Evolutionary conservation across 1,140 invertebrate genomes (phyloP).

Genomic region (Trinorchestia longiramus): DNA sequence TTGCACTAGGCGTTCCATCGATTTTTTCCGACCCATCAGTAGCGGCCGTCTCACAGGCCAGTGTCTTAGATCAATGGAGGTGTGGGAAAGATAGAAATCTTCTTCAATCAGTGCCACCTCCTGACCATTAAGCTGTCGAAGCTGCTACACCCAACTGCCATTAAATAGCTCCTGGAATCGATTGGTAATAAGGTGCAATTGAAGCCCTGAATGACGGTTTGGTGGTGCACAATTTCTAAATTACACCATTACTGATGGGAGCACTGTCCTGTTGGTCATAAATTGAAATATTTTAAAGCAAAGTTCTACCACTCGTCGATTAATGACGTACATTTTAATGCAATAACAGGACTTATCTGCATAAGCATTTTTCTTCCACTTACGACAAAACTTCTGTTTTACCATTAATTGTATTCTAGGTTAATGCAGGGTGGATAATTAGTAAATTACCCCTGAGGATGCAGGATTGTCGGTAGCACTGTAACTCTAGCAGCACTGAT

Average conservation of each 20-base stretch:
- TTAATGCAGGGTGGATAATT: too few relatives aligned
- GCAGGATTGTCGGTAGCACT: too few relatives aligned
- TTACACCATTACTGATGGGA: not conserved
- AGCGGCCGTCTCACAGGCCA: not conserved
- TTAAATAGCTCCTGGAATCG: not conserved
- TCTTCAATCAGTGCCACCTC: constrained; percentile 37
- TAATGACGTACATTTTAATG: not conserved
- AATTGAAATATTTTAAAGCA: not conserved
- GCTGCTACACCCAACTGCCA: constrained; percentile 24
- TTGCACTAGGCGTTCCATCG: not conserved
- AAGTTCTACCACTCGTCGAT: not conserved
- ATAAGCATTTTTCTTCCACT: not conserved
- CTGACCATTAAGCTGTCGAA: constrained; percentile 27
- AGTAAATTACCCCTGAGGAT: too few relatives aligned
- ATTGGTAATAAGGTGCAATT: constrained; percentile 11
- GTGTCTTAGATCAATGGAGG: constrained; percentile 31
- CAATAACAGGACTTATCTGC: not conserved
- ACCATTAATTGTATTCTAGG: too few relatives aligned
- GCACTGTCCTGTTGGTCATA: not conserved
- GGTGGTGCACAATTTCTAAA: not conserved
- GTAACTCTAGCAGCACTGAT: too few relatives aligned
- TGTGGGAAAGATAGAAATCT: constrained; percentile 36
- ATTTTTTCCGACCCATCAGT: not conserved
- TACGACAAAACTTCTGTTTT: too few relatives aligned
- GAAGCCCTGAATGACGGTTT: not conserved